phyloP scores from a whole-genome alignment of 2,113 vertebrate species.

The Chauna torquata region DNA sequence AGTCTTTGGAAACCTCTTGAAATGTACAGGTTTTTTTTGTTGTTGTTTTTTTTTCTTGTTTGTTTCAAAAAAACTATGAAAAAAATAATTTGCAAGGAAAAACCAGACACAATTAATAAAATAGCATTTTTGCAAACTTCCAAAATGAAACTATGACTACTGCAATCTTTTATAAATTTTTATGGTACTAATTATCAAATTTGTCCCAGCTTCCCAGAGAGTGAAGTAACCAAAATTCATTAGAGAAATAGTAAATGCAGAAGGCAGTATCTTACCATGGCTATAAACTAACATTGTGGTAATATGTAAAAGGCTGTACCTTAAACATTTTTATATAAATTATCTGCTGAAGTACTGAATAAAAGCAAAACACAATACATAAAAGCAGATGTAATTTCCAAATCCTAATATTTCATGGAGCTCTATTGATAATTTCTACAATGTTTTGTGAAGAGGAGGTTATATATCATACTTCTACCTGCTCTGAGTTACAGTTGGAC shows the following conservation, averaged over 20 bases:
- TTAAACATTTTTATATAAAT: neutral
- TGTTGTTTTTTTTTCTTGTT: neutral
- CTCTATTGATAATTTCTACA: neutral
- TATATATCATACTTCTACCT: neutral
- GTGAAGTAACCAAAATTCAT: conserved; percentile 35
- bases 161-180: conserved; percentile 68
- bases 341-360: neutral
- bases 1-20: conserved; percentile 4
- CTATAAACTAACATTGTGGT: conserved; percentile 37
- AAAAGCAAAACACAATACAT: neutral
- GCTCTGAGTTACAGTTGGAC: neutral
- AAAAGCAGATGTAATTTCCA: conserved; percentile 7
- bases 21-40: neutral
- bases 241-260: conserved; percentile 44
- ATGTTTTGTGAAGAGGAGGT: neutral
- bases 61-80: neutral
- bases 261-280: conserved; percentile 29
- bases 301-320: conserved; percentile 14
- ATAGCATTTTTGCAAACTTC: conserved; percentile 51
- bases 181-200: conserved; percentile 68
- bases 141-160: conserved; percentile 35
- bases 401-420: neutral
- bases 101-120: conserved; percentile 30
- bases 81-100: conserved; percentile 36
- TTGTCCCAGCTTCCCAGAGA: conserved; percentile 41